Base-by-base conservation (phyloP, 30 jellyfish, hydroid and myxozoan species). In the Calvadosia cruxmelitensis region DNA sequence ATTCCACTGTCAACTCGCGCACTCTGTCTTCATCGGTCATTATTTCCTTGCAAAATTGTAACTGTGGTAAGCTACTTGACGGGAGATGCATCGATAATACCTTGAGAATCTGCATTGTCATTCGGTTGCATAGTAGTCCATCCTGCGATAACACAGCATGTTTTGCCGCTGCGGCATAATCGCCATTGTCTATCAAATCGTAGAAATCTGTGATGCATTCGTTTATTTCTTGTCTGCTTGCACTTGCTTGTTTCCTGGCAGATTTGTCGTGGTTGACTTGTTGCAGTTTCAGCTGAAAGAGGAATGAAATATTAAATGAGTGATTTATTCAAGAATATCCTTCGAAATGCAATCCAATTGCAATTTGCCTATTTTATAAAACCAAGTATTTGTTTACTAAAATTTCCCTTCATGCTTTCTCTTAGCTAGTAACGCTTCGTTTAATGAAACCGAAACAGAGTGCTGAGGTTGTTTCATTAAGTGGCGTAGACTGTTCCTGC, bases 91-190 rank as follows among this genome's bases (percentile, higher is more conserved):
- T 27, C 20, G 15, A 3, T 29, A 0, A 30, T 0, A 84, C 75
- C 50, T 71, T 71, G 63, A 84, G 77, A 32, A 34, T 71, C 33
- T 66, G 50, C 81, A 84, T 74, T 23, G 76, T 67, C 29, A 53
- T 79, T 57, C 34, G 71, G 2, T 82, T 68, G 35, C 95, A 65
- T 31, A 84, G 74, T 51, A 65, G 53, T 3, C 87, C 95, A 35
- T 84, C 73, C 28, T 88, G 92, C 0, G 92, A 84, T 28, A 42
- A 73, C 25, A 92, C 92, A 0, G 95, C 95, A 49, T 69, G 79
- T 65, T 72, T 68, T 15, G 95, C 95, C 1, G 95, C 95, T 34
- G 61, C 36, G 24, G 66, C 81, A 57, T 76, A 84, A 29, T 84
- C 80, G 29, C 73, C 72, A n/a, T 69, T 53, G 25, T 73, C 52